Conservation (phyloP, 2,888 invertebrate genomes). For the Charanyca ferruginea region DNA sequence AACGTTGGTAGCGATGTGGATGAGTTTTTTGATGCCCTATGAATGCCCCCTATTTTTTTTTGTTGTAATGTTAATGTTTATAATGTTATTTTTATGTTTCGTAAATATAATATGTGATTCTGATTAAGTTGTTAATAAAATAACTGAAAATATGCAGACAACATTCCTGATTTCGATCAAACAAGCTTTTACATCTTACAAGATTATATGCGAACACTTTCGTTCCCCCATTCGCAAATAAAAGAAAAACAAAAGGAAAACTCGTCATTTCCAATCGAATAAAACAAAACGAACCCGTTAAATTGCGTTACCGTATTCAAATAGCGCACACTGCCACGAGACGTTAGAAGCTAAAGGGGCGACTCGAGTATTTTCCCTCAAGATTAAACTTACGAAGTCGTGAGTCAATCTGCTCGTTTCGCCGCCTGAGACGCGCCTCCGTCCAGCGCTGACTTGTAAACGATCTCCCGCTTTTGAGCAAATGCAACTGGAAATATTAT, state of each 20-base stretch:
- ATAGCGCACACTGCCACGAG: slow-evolving; percentile 53
- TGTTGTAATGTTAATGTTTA: no score
- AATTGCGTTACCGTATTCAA: slow-evolving; percentile 61
- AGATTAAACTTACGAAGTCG: slow-evolving; percentile 68
- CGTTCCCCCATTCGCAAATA: slow-evolving; percentile 37
- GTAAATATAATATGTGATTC: no score
- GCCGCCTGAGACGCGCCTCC: slow-evolving; percentile 60
- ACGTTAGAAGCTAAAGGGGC: slow-evolving; percentile 62
- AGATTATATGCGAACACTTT: slow-evolving; percentile 25
- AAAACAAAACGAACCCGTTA: slow-evolving; percentile 58
- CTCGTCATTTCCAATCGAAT: slow-evolving; percentile 52
- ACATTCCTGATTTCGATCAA: slow-evolving; percentile 3
- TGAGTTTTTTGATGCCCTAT: no score
- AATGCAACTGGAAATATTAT: slow-evolving; percentile 67
- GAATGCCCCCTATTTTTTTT: no score
- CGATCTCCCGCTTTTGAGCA: slow-evolving; percentile 64
- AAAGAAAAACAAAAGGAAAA: slow-evolving; percentile 54
- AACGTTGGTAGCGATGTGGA: no score
- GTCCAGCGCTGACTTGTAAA: slow-evolving; percentile 67
- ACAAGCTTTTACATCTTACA: slow-evolving; percentile 22
- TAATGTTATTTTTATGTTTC: no score
- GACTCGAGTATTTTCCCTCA: slow-evolving; percentile 70
- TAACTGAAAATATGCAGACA: not conserved
- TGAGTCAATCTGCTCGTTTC: slow-evolving; percentile 76
- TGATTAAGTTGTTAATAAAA: no score